Evolutionary conservation across 2,888 invertebrate genomes (phyloP).

Genomic region (Apocheima hispidaria): DNA sequence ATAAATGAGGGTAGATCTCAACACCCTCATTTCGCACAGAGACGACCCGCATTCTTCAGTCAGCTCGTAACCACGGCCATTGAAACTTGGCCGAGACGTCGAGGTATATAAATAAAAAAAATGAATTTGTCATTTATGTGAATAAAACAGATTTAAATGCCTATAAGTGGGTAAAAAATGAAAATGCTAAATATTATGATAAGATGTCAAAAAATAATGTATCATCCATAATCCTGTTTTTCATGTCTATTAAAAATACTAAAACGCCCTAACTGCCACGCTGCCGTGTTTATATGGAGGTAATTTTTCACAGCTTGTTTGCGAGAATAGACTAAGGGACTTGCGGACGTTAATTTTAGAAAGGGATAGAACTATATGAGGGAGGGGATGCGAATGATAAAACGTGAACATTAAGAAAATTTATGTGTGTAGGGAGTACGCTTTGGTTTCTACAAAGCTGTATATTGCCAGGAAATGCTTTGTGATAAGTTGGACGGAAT

Average conservation of each 20-base stretch:
- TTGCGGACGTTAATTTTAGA: conserved; percentile 72
- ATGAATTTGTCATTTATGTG: too few species aligned
- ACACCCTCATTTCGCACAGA: too few species aligned
- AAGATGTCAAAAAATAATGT: too few species aligned
- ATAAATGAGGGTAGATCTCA: too few species aligned
- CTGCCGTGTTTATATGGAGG: conserved; percentile 43
- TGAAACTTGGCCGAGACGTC: too few species aligned
- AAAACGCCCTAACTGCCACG: conserved; percentile 18
- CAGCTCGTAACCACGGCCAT: too few species aligned
- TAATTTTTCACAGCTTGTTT: conserved; percentile 70
- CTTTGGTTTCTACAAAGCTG: conserved; percentile 44
- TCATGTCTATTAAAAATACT: not conserved
- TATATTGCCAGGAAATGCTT: conserved; percentile 29
- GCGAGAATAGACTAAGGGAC: conserved; percentile 58
- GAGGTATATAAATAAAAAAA: too few species aligned
- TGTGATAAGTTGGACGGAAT: conserved; percentile 17
- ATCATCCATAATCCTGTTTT: not conserved
- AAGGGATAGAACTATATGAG: conserved; percentile 61
- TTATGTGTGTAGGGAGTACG: conserved; percentile 64
- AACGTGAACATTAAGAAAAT: conserved; percentile 69
- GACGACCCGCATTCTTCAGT: too few species aligned
- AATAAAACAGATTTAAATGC: too few species aligned
- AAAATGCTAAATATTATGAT: too few species aligned
- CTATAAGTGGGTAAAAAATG: too few species aligned
- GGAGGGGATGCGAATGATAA: conserved; percentile 57